Evolutionary conservation across 2,113 vertebrate genomes (phyloP), one percentile per base, ranked within the genome.

Genomic region (Peromyscus maniculatus): DNA sequence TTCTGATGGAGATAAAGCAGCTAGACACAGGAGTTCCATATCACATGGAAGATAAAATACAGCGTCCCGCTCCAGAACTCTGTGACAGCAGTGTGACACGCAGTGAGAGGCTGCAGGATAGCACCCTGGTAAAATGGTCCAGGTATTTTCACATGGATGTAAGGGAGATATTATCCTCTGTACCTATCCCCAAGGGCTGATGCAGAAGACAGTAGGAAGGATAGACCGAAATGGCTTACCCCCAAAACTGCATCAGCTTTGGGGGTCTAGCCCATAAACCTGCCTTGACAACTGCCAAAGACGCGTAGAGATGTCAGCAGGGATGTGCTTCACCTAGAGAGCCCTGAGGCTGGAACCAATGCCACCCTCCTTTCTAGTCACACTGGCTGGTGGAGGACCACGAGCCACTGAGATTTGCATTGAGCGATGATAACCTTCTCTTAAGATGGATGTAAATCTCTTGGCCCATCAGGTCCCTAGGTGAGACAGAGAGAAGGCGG

Each of bases 21-120:
- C 69, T 1, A 11, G 55, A 16, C n/a, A n/a, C 2, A 22, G 9
- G 87, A 43, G 10, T 5, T 89, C 77, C 77, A 11, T 13, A 22
- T 0, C 67, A 74, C 15, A 36, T 1, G 95, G 82, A 91, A 43
- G 4, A 9, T 26, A 43, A 96, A 90, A 39, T n/a, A 88, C 33
- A 91, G 49, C 2, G 2, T 9, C 74, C 26, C 2, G 24, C 24
- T 57, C 55, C n/a, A 79, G 43, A 16, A 26, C 0, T 0, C 80
- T 17, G 13, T 64, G 69, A 28, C 0, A 24, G 52, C 15, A 22
- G 55, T 0, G 8, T 13, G 71, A 43, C 62, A 57, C 5, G 36
- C 0, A 46, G 62, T 17, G 49, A 0, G 4, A 11, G 67, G 66
- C 22, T 90, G 55, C 46, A 1, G 0, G 26, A 67, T 0, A 79